These are phyloP conservation scores for Corapipo altera DNA, from an alignment of 2,113 vertebrate species.

Conservation along the genomic window DNA sequence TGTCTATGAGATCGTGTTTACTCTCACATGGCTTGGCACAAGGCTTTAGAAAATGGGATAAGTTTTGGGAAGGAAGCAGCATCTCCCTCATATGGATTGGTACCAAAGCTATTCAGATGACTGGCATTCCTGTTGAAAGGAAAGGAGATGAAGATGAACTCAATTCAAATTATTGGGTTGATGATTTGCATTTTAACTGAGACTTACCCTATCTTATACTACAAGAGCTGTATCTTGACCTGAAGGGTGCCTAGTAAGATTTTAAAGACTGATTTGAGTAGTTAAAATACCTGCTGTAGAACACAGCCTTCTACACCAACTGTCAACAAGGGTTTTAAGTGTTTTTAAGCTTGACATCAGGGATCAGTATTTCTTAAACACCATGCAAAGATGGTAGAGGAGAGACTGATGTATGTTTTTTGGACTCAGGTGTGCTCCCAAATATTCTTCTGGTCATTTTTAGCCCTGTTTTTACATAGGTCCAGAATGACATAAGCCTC, in stretches of 20 bases:
- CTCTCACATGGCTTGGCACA: neutral
- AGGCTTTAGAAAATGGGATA: neutral
- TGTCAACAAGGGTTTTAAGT: neutral
- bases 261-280: neutral
- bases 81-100: neutral
- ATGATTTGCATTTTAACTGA: neutral
- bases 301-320: neutral
- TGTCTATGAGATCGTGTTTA: neutral
- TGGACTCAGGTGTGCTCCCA: neutral
- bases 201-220: neutral
- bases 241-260: neutral
- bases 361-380: neutral
- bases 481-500: neutral
- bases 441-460: neutral
- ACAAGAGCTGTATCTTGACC: neutral
- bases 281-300: neutral
- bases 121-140: neutral
- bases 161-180: neutral
- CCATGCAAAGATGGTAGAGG: neutral
- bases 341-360: neutral
- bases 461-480: neutral
- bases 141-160: neutral
- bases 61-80: neutral
- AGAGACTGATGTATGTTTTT: neutral
- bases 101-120: neutral